phyloP scores from a whole-genome alignment of 2,113 vertebrate species.

The Craseonycteris thonglongyai region DNA sequence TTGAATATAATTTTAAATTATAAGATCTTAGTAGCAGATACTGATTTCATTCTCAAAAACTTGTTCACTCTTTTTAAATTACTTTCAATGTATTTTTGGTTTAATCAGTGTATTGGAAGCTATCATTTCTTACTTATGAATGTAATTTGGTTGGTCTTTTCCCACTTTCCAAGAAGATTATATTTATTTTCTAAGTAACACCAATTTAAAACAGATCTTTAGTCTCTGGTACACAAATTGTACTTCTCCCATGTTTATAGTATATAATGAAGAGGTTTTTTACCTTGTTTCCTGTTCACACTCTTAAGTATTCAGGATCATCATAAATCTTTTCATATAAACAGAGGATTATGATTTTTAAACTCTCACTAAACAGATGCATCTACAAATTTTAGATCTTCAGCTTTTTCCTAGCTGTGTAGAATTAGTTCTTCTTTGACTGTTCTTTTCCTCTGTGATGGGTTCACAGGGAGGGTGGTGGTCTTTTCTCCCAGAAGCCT shows the following conservation, averaged over 20 bases:
- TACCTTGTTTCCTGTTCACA: not conserved
- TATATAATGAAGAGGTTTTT: not conserved
- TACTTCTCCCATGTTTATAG: not conserved
- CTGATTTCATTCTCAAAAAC: not conserved
- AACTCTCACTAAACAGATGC: not conserved
- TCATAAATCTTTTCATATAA: not conserved
- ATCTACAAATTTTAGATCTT: not conserved
- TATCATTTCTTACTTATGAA: not conserved
- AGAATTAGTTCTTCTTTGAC: not conserved
- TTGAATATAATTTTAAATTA: not conserved
- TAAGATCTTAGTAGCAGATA: not conserved
- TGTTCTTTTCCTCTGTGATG: not conserved
- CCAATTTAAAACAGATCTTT: not conserved
- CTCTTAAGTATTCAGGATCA: not conserved
- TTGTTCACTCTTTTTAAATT: not conserved
- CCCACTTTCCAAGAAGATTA: not conserved
- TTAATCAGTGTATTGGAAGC: not conserved
- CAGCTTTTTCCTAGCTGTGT: not conserved
- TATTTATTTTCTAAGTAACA: not conserved
- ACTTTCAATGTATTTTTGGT: not conserved
- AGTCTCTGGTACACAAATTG: not conserved
- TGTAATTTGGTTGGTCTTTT: not conserved
- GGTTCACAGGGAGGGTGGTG: fast-evolving
- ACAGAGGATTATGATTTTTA: not conserved
- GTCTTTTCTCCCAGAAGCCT: not conserved